phyloP scores from a whole-genome alignment of 2,113 vertebrate genomes.

The Pterocles burchelli region DNA sequence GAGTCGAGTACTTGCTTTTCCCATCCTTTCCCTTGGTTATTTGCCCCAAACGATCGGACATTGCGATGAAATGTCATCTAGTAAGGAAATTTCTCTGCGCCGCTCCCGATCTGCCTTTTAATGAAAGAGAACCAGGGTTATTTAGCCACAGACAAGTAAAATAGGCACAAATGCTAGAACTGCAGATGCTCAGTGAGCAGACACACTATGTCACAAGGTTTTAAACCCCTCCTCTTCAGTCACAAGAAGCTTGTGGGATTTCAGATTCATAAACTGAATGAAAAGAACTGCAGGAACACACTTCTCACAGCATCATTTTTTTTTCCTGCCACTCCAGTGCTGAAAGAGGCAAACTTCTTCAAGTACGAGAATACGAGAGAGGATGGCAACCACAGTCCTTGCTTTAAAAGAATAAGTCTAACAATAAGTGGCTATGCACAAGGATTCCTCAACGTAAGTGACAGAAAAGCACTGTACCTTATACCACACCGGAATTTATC shows the following conservation, averaged over 20 bases:
- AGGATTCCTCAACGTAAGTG: neutral
- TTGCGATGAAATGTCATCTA: slow-evolving; percentile 99
- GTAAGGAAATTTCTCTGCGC: slow-evolving; percentile 98
- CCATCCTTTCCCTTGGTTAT: slow-evolving; percentile 99
- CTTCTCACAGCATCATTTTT: neutral
- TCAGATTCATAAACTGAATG: neutral
- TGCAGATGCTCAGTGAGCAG: neutral
- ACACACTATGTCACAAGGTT: neutral
- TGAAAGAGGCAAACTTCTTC: neutral
- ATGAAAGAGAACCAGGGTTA: neutral
- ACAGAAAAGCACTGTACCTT: neutral
- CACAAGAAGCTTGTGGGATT: neutral
- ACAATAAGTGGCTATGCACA: neutral
- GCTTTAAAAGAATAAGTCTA: neutral
- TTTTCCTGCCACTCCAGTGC: neutral
- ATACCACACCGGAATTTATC: neutral
- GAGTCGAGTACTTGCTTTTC: slow-evolving; percentile 99
- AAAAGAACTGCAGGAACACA: neutral
- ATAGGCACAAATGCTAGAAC: neutral
- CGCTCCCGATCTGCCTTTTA: slow-evolving; percentile 88
- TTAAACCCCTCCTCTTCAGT: neutral
- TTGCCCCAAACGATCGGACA: slow-evolving; percentile 99
- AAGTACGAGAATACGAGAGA: neutral
- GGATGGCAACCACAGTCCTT: neutral
- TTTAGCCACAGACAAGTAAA: neutral